Base-by-base conservation (phyloP, 2,888 invertebrate genomes). In the Danaus chrysippus region DNA sequence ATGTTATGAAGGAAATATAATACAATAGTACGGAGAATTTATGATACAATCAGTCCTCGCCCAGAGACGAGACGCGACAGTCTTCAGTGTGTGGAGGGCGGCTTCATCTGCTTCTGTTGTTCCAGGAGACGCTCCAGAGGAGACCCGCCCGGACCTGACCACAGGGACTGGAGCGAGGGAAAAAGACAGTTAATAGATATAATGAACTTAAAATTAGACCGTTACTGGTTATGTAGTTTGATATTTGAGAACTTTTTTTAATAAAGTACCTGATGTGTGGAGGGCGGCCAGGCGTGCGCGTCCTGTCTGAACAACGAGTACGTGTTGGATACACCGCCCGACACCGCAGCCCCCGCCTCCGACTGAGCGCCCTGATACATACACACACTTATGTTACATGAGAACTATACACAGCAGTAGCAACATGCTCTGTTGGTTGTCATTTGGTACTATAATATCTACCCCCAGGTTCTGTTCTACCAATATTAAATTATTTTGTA, bases 111-210 rank as follows among this genome's bases (percentile, higher is more conserved):
- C 76, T 94, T 95, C 85, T 96, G 96, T 74, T 96, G 95, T 79
- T 96, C 96, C 66, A 96, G 83, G 17, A 96, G 92, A 49, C 95
- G 93, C 80, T 96, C 95, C 62, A 96, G 88, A 0, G 96, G 96
- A 43, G 96, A 95, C 1, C 95, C 95, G 3, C 95, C 95, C 6
- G 95, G 94, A 0, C 94, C 94, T 11, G 94, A 94, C 94, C 95
- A 95, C 53, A 96, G 85, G 0, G 95, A 95, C 92, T 96, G 93
- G 10, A 54, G 69, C 23, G 6, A 8, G 23, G 6, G 23, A 34
- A 34, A 23, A 23, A 3, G 23, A 34, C 23, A 34, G 23, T 34
- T 34, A 34, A 6, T 34, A 34, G 23, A 34, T 34, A 23, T 23
- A 23, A 1, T 23, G 23, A 23, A 23, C 23, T 23, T 3, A 23